A percentile compares a stretch with the other conserved stretches of the same genome.
Evolutionary conservation across 2,888 invertebrate genomes (phyloP).

Genomic region (Drosophila recens): DNA sequence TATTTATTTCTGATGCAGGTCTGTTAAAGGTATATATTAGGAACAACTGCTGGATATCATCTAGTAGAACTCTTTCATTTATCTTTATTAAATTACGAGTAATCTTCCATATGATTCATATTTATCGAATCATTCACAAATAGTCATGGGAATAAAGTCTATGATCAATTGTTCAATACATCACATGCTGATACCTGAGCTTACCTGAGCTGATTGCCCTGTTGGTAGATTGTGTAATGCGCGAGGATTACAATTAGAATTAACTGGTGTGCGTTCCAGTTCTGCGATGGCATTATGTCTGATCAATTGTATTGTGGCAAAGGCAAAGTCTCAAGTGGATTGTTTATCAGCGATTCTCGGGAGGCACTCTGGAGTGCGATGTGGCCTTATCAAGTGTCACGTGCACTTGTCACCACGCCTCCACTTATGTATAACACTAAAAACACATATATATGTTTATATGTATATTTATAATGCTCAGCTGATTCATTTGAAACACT

Average conservation of each 20-base stretch:
- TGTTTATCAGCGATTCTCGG: constrained; percentile 63
- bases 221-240: constrained; percentile 20
- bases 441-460: constrained; percentile 1
- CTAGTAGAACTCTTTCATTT: background rate
- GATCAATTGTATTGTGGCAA: constrained; percentile 17
- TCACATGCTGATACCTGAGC: background rate
- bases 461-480: background rate
- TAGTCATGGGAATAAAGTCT: background rate
- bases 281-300: constrained; percentile 38
- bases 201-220: constrained; percentile 13
- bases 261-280: constrained; percentile 1
- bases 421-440: constrained; percentile 2
- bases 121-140: background rate
- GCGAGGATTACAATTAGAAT: constrained; percentile 49
- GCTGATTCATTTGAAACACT: constrained; percentile 53
- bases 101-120: background rate
- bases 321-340: constrained; percentile 56
- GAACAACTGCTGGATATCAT: background rate
- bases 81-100: background rate
- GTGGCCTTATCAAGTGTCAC: constrained; percentile 60
- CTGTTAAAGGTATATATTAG: background rate
- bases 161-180: background rate
- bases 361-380: constrained; percentile 32
- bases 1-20: background rate
- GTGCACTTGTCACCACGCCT: constrained; percentile 47